Base-by-base conservation (phyloP, 2,797 vertebrate genomes). In the Spheniscus humboldti region DNA sequence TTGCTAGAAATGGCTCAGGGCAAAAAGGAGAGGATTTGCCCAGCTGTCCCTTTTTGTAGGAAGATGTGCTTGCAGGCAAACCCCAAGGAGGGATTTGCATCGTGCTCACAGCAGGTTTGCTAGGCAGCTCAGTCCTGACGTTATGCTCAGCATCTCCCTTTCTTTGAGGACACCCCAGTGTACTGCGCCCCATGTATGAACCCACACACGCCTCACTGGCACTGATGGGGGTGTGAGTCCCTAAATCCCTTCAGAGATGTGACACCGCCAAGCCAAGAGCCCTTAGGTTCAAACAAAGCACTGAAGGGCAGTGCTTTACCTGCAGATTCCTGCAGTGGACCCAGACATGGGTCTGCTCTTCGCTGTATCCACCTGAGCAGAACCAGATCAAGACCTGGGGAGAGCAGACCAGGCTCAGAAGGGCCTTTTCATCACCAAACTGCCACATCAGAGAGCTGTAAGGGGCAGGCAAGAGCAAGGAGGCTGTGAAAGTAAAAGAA, bases 191-290 rank as follows among this genome's bases (percentile, higher is more conserved):
- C n/a, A 20, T 2, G 15, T 7, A 4, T 25, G 68, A 88, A 22
- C n/a, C 10, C 59, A 14, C 28, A 7, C 13, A 12, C 2, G 0
- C 43, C 48, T 28, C 83, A 25, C 48, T 1, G 0, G 37, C 52
- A n/a, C 11, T 8, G 47, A 13, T 0, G 0, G 24, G 3, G 5
- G 14, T 5, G 5, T 0, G 0, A 41, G 52, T 30, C 43, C 63
- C 35, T 30, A 48, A 73, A 77, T 30, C 50, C 59, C 52, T 35
- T 13, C 2, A 4, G 60, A 80, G 50, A n/a, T 35, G 79, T 37
- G 77, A 35, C 55, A 43, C 37, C 2, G 2, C 63, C 33, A 25
- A 88, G 37, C 69, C 41, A 19, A 56, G 52, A 81, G 57, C 28
- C 68, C 22, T 37, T 13, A 35, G 22, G 48, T 71, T 73, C 64